Base-by-base conservation (phyloP, 1,140 invertebrate species). In the Vanessa tameamea region DNA sequence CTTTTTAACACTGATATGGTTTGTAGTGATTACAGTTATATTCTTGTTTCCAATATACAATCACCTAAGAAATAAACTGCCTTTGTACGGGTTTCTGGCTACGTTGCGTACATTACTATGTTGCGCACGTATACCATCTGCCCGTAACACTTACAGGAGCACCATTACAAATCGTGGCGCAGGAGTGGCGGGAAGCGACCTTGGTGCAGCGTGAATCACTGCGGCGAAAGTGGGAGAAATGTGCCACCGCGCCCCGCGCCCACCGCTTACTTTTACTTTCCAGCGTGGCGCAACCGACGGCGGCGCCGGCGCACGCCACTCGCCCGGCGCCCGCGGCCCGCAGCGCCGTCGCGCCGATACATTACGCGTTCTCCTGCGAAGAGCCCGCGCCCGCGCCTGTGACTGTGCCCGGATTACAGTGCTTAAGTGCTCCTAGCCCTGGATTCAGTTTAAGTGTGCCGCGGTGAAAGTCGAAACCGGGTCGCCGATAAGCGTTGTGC, bases 211-310 rank as follows among this genome's bases (percentile, higher is more conserved):
- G 84, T 92, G 90, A 92, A 89, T 92, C 90, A 92, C 86, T 75
- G 78, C 85, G 82, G 89, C 90, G 92, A 93, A 93, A 93, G 92
- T 93, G 90, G 92, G 92, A 92, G 92, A 93, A 92, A 91, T 91
- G 89, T 82, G 81, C 77, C 82, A 78, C 84, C 86, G 82, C 89
- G 85, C 87, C 85, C 87, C 82, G 84, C 76, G 76, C 78, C 77
- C 84, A 81, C 87, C 88, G 84, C 83, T 92, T 85, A 92, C 91
- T 93, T 93, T 93, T 92, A 92, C 90, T 93, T 93, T 93, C 91
- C 82, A 88, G 86, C 86, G 86, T 90, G 89, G 88, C 87, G 87
- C 88, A 91, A 91, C 84, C 83, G 87, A 84, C 77, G 75, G 80
- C 86, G 86, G 84, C 89, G 88, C 85, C 85, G 84, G 77, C 80